Base-by-base conservation (phyloP, 2,797 vertebrate species). In the Poecilia wingei region DNA sequence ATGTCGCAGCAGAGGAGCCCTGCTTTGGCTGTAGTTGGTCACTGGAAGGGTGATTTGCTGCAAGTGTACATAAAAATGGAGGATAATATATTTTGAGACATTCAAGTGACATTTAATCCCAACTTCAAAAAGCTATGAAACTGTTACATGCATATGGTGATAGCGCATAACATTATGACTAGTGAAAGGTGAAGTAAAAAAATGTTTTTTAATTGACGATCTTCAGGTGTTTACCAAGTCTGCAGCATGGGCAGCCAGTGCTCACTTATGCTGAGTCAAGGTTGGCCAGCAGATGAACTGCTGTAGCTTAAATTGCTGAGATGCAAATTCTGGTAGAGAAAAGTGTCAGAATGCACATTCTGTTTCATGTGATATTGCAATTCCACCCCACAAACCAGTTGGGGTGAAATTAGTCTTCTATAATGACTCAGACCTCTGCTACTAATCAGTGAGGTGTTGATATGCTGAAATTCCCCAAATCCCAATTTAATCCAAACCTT, bases 51-150 rank as follows among this genome's bases (percentile, higher is more conserved):
- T 82, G 49, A 22, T 69, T 90, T 16, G 69, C 85, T 71, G 84
- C 88, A 73, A 84, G 83, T 51, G 89, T 79, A 88, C 74, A 92
- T 92, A 43, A 25, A 91, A 83, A 81, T 77, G 33, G 51, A 70
- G 31, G 20, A 77, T 82, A 5, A 76, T 33, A 74, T 0, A n/a
- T 61, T 71, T 72, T 79, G 55, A 72, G 25, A 87, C 22, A 64
- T 46, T 16, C 12, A 3, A 49, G 33, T 25, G 36, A 46, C 77
- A 31, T 68, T 49, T 76, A 16, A 76, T 20, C n/a, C 49, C 41
- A 68, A 53, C 43, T 36, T 12, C 7, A 75, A 39, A 77, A 16
- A 25, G 18, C 25, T 33, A 6, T 7, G 2, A 75, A 55, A 18
- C 3, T 28, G 25, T 47, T 10, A 41, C 22, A 68, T 68, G 64